A percentile compares a stretch with the other conserved stretches of the same genome.
Conservation (phyloP, 1,140 invertebrate species). For the Hesperophylax magnus region DNA sequence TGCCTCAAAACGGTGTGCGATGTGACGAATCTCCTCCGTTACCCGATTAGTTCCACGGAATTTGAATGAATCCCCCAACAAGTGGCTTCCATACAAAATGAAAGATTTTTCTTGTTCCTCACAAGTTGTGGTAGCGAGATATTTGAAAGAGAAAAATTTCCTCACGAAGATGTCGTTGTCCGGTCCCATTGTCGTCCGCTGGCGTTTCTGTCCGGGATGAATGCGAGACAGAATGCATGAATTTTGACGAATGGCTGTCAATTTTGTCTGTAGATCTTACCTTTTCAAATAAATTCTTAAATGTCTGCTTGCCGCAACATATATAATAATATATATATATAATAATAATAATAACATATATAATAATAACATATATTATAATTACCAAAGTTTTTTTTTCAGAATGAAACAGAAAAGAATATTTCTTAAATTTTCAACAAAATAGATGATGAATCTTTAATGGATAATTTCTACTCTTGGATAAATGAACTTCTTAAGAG, state of each 20-base stretch:
- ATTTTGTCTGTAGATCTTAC: neutral
- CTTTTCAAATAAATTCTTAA: no score
- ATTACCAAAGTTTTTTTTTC: no score
- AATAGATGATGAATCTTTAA: no score
- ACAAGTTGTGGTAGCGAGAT: slow-evolving; percentile 16
- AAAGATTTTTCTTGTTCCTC: neutral
- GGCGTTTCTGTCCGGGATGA: slow-evolving; percentile 14
- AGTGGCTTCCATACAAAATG: slow-evolving; percentile 27
- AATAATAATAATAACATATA: no score
- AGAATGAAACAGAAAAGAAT: no score
- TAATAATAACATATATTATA: no score
- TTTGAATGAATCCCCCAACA: slow-evolving; percentile 34
- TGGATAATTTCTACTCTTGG: no score
- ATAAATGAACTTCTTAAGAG: no score
- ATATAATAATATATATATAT: no score
- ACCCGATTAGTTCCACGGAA: slow-evolving; percentile 39
- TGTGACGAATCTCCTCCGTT: slow-evolving; percentile 42
- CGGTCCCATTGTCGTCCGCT: slow-evolving; percentile 17
- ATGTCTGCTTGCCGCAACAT: no score
- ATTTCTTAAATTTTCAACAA: no score
- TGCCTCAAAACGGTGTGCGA: slow-evolving; percentile 24
- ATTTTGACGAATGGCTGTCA: slow-evolving; percentile 13
- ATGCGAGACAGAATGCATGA: slow-evolving; percentile 25
- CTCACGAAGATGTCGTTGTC: slow-evolving; percentile 8
- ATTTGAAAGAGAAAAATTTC: slow-evolving; percentile 25